Evolutionary conservation across 2,797 vertebrate species (phyloP).

Genomic region (Chromis chromis): DNA sequence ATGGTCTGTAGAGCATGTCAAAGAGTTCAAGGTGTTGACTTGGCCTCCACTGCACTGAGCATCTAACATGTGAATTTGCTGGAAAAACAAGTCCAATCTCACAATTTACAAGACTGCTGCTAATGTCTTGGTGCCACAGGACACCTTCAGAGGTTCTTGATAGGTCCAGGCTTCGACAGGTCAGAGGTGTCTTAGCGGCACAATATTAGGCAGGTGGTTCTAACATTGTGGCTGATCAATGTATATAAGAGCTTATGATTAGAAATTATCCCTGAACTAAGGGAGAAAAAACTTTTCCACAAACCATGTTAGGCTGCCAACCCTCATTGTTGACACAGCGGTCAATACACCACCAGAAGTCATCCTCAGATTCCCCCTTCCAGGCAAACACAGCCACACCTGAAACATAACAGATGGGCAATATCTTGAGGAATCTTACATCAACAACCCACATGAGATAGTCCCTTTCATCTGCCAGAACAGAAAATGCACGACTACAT

Average conservation of each 20-base stretch:
- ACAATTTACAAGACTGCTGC: too few relatives aligned
- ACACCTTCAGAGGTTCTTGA: too few relatives aligned
- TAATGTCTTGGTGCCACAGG: too few relatives aligned
- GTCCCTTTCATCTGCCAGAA: neutral
- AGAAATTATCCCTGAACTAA: neutral
- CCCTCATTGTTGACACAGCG: conserved; percentile 91
- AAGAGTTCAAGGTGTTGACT: too few relatives aligned
- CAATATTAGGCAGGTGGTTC: too few relatives aligned
- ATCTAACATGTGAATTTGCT: too few relatives aligned
- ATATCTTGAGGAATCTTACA: neutral
- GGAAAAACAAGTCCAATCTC: too few relatives aligned
- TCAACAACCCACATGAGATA: neutral
- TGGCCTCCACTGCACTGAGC: too few relatives aligned
- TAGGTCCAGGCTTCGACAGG: too few relatives aligned
- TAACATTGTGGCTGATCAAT: neutral
- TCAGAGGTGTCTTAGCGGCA: too few relatives aligned
- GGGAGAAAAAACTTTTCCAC: neutral
- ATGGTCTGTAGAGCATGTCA: too few relatives aligned
- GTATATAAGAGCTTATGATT: neutral
- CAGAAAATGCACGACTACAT: neutral
- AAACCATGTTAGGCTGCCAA: conserved; percentile 96
- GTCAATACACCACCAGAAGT: conserved; percentile 99
- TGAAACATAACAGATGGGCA: conserved; percentile 67
- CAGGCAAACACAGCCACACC: conserved; percentile 95
- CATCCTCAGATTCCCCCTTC: conserved; percentile 97